A percentile compares a stretch with the other conserved stretches of the same genome.
phyloP scores from a whole-genome alignment of 1,140 invertebrate species.

The Drosophila seguyi region DNA sequence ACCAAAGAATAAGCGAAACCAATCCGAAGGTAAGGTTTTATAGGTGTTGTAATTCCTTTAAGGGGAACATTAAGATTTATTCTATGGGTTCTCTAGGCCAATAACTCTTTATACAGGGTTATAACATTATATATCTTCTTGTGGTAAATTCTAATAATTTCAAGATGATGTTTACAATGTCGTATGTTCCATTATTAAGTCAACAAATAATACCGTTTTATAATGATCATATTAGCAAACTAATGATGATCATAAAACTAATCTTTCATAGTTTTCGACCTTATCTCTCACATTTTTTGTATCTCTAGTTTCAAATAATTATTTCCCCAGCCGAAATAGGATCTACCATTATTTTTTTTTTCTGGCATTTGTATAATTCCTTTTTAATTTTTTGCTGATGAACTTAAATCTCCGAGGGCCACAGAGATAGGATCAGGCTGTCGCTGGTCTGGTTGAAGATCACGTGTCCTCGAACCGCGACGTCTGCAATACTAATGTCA shows the following conservation, averaged over 20 bases:
- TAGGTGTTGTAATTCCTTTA: conserved; percentile 15
- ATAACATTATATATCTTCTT: not conserved
- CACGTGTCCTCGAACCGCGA: conserved; percentile 53
- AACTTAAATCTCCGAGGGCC: not conserved
- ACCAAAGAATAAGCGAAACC: conserved; percentile 2
- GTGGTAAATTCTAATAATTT: not conserved
- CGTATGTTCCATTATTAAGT: not conserved
- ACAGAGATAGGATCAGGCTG: conserved; percentile 21
- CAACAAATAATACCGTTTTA: too few species aligned
- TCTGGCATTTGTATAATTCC: conserved; percentile 7
- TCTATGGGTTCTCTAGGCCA: not conserved
- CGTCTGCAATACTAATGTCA: conserved; percentile 71
- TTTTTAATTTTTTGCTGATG: conserved; percentile 27
- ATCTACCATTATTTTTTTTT: not conserved
- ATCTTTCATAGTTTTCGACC: not conserved
- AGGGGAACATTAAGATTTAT: conserved; percentile 1
- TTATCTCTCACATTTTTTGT: not conserved
- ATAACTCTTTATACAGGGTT: not conserved
- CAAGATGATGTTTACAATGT: not conserved
- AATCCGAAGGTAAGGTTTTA: conserved; percentile 7
- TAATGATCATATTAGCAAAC: not conserved
- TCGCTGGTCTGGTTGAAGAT: conserved; percentile 28
- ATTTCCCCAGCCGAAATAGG: not conserved
- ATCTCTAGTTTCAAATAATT: not conserved
- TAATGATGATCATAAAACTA: not conserved